A percentile compares a stretch with the other conserved stretches of the same genome.
Conservation (phyloP, 2,797 vertebrate genomes). For the Melopsittacus undulatus region DNA sequence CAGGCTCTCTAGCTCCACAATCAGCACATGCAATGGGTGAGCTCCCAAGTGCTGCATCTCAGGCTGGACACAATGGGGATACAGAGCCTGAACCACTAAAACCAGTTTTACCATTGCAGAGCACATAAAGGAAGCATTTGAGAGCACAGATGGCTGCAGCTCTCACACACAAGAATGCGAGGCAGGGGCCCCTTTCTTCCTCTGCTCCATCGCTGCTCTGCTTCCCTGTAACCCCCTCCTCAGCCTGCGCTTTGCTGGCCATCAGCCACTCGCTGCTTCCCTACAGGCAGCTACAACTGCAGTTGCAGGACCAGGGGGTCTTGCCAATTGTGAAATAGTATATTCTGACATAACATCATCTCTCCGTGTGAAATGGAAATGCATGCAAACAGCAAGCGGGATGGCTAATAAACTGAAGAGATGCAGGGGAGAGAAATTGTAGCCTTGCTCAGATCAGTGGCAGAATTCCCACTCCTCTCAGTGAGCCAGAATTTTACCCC, state of each 20-base stretch:
- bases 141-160: slow-evolving; percentile 24
- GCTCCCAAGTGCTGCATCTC: background rate
- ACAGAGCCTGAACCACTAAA: background rate
- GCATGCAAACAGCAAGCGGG: slow-evolving; percentile 1
- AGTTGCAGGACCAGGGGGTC: background rate
- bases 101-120: background rate
- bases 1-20: background rate
- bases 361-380: slow-evolving; percentile 35
- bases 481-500: slow-evolving; percentile 4
- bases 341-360: slow-evolving; percentile 7
- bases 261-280: background rate
- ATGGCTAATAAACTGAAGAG: slow-evolving; percentile 16
- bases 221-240: background rate
- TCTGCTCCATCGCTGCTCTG: background rate
- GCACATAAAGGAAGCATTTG: background rate
- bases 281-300: background rate
- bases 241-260: background rate
- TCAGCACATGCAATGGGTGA: background rate
- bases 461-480: slow-evolving; percentile 13
- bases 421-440: background rate
- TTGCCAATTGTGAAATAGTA: slow-evolving; percentile 42
- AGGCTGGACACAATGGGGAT: rapidly evolving
- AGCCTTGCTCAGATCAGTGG: slow-evolving; percentile 13
- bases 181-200: slow-evolving; percentile 26
- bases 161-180: background rate